Evolutionary conservation across 1,140 invertebrate genomes (phyloP).

Genomic region (Calephelis nemesis): DNA sequence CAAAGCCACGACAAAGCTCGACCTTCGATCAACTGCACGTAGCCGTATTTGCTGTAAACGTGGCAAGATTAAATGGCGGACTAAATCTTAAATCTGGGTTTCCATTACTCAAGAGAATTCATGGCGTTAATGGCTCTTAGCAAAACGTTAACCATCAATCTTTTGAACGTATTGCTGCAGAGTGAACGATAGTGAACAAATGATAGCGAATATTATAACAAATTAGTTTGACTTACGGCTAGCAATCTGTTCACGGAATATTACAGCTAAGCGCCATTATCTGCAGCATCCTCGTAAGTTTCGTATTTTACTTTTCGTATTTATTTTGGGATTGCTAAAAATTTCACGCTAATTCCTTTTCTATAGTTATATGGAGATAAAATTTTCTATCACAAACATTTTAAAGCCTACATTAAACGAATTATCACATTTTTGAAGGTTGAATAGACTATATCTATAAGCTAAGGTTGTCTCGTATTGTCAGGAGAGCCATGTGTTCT

Average conservation of each 20-base stretch:
- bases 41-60: too few relatives aligned
- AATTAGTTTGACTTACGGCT: not conserved
- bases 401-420: too few relatives aligned
- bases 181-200: not conserved
- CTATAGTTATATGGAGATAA: too few relatives aligned
- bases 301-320: not conserved
- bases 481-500: too few relatives aligned
- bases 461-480: too few relatives aligned
- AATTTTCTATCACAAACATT: too few relatives aligned
- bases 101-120: not conserved
- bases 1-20: too few relatives aligned
- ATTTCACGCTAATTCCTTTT: too few relatives aligned
- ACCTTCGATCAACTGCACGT: too few relatives aligned
- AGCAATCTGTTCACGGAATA: constrained; percentile 1
- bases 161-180: constrained; percentile 2
- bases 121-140: constrained; percentile 1
- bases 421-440: too few relatives aligned
- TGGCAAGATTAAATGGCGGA: not conserved
- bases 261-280: constrained; percentile 2
- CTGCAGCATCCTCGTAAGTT: not conserved
- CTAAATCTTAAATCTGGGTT: not conserved
- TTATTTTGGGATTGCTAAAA: too few relatives aligned
- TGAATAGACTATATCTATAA: too few relatives aligned
- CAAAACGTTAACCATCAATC: not conserved
- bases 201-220: constrained; percentile 8